Base-by-base conservation (phyloP, 2,113 vertebrate genomes). In the Hemichromis elongatus region DNA sequence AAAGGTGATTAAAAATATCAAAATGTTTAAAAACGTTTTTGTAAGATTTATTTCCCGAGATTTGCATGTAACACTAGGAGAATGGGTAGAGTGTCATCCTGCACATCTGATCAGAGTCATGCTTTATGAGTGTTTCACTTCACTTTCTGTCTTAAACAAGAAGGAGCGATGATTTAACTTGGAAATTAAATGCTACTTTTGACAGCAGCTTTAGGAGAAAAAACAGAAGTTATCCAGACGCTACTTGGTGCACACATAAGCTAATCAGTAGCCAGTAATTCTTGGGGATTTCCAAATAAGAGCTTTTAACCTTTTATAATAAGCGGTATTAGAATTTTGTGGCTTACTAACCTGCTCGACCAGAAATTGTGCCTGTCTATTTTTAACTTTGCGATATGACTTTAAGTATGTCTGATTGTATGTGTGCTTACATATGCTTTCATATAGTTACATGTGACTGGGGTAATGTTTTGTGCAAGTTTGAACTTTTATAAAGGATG, bases 401-500 rank as follows among this genome's bases (percentile, higher is more conserved):
- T 18, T 77, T n/a, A 21, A 26, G 33, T 30, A 19, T 63, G 16
- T 11, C 18, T 70, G 35, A 55, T 13, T 53, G 55, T 56, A 47
- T 11, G 6, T 47, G 61, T 30, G 10, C 68, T n/a, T n/a, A 53
- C 24, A 19, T 75, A 30, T 37, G 30, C 59, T 47, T 42, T 33
- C 24, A n/a, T 26, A 21, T 55, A 18, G 3, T 50, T 45, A 18
- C 47, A 50, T 86, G 80, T 63, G 59, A 86, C 66, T 26, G 33
- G 52, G 81, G 79, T 88, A 89, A 85, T 80, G 18, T 79, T 83
- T 87, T 80, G 77, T 87, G 42, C 18, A 61, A 68, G 61, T 80
- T 75, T 82, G 86, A 89, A 89, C 54, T 80, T 87, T 77, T 68
- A 61, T 52, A 68, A 40, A 40, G 73, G 80, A 93, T 95, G 92